Conservation (phyloP, 1,140 invertebrate genomes). For the Formica selysi region DNA sequence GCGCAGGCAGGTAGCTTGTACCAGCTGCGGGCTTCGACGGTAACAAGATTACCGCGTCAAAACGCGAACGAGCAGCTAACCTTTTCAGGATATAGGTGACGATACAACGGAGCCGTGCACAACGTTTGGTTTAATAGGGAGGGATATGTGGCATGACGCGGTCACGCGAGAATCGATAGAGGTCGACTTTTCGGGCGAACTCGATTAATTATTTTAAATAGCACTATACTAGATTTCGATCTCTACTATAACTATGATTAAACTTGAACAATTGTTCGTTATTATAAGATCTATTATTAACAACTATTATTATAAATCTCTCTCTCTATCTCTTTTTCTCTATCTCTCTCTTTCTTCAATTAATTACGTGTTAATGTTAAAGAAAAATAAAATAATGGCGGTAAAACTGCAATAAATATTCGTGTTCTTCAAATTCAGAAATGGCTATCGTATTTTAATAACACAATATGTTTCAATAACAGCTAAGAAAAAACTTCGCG, state of each 20-base stretch:
- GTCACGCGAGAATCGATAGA: no score
- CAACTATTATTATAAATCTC: background rate
- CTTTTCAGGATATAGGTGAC: constrained; percentile 64
- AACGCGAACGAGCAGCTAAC: constrained; percentile 63
- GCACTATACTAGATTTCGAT: background rate
- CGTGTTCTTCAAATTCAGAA: background rate
- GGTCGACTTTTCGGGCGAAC: background rate
- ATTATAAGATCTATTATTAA: background rate
- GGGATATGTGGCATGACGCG: background rate
- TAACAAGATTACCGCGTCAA: constrained; percentile 75
- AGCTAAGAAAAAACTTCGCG: background rate
- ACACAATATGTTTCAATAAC: background rate
- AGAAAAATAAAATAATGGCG: background rate
- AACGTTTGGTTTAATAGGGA: constrained; percentile 59
- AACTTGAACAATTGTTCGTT: background rate
- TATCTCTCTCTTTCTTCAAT: background rate
- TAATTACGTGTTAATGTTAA: background rate
- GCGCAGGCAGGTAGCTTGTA: constrained; percentile 59
- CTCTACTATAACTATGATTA: background rate
- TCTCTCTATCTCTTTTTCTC: no score
- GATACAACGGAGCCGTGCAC: constrained; percentile 40
- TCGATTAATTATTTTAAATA: constrained; percentile 8
- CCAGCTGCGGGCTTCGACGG: constrained; percentile 67
- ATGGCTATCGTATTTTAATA: background rate
- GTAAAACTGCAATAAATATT: background rate